Base-by-base conservation (phyloP, 2,113 vertebrate genomes). In the Siniperca chuatsi region DNA sequence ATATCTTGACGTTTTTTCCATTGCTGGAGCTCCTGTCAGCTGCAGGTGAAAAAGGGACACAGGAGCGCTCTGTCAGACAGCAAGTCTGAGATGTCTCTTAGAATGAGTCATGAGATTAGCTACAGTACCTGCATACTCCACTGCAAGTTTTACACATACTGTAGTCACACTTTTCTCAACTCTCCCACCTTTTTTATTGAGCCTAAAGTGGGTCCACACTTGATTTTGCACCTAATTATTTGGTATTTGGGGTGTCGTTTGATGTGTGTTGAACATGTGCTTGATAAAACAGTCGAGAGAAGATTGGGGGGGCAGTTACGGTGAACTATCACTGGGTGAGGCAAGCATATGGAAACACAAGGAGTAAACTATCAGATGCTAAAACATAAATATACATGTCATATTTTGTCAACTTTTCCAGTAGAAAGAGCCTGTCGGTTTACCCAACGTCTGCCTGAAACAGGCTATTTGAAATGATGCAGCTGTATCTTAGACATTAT, bases 51-150 rank as follows among this genome's bases (percentile, higher is more conserved):
- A 66, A 62, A 71, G 69, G 54, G 65, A 84, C 50, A 52, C 79
- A 58, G 50, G 18, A 78, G 82, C 11, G 1, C 75, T 66, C 35
- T 40, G 67, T 80, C 42, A 80, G 85, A 83, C 82, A 70, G 57
- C 50, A 16, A 73, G 73, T 78, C 78, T 70, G 75, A 88, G 88
- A 86, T 40, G 23, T 78, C 76, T 83, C 42, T 77, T 0, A 71
- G 48, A 84, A 86, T 84, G 73, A 89, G 76, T 89, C 81, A 84
- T 77, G 46, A 55, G 84, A 90, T 91, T 70, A 87, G 70, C 79
- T 68, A 21, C 66, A 74, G 62, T 54, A 78, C 83, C 81, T 84
- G 78, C 75, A 86, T 72, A 52, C 78, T 48, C 66, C 71, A 86
- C 64, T 35, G 73, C 73, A 57, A 70, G 76, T 73, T 82, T 68